Percentiles rank a stretch among this genome's conserved stretches.
Evolutionary conservation across 2,113 vertebrate genomes (phyloP).

Genomic region (Maccullochella peelii): DNA sequence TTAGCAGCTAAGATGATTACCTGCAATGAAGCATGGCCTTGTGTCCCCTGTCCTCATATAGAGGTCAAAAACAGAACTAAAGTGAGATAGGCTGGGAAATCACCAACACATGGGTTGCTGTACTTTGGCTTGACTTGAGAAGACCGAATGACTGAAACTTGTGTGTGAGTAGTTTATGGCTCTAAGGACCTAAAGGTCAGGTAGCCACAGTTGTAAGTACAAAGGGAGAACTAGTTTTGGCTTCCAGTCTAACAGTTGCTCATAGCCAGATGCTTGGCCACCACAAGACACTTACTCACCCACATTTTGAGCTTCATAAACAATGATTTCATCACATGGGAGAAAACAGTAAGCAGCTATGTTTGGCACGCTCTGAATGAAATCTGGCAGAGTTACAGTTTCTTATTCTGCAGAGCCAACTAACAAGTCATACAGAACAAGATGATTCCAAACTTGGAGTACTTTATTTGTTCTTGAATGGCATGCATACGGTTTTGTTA

Average conservation of each 20-base stretch:
- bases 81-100: neutral
- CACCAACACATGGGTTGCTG: neutral
- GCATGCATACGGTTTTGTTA: neutral
- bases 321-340: constrained; percentile 30
- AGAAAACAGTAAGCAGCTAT: constrained; percentile 5
- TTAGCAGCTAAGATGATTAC: neutral
- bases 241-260: constrained; percentile 33
- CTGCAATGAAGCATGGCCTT: neutral
- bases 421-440: constrained; percentile 1
- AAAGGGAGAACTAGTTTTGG: neutral
- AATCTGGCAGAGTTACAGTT: constrained; percentile 14
- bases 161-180: constrained; percentile 17
- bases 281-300: constrained; percentile 1
- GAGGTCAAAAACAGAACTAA: neutral
- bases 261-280: neutral
- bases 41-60: neutral
- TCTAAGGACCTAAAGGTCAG: constrained; percentile 5
- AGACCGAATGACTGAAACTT: neutral
- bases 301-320: constrained; percentile 16
- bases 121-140: neutral
- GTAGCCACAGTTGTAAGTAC: neutral
- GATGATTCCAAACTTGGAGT: neutral
- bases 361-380: constrained; percentile 12
- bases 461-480: constrained; percentile 18
- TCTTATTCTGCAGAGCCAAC: neutral